These are phyloP conservation scores for Poeciliopsis presidionis DNA, from an alignment of 2,797 vertebrate genomes.

Conservation along the genomic window DNA sequence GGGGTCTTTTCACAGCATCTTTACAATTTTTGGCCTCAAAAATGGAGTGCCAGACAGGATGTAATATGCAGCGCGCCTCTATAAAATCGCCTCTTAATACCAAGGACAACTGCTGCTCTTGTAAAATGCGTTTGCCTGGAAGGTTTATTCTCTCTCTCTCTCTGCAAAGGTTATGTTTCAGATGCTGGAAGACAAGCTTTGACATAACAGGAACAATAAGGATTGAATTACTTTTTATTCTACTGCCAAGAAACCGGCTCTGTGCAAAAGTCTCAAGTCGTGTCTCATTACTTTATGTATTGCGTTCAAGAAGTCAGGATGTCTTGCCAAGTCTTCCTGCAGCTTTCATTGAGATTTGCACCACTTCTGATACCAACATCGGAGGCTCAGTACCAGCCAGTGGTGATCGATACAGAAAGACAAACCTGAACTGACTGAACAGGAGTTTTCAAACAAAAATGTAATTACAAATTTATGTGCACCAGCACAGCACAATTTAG, in stretches of 20 bases:
- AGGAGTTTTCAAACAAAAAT: no score
- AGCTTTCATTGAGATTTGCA: not conserved
- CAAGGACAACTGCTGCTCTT: constrained; percentile 41
- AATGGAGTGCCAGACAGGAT: constrained; percentile 16
- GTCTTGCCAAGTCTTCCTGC: not conserved
- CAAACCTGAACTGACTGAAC: no score
- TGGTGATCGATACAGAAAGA: no score
- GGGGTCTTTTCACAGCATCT: constrained; percentile 21
- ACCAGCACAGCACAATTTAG: no score
- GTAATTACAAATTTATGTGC: no score
- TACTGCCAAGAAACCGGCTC: constrained; percentile 1
- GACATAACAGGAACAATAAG: not conserved
- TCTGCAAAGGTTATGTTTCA: constrained; percentile 5
- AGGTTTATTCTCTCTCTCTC: not conserved
- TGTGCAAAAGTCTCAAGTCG: not conserved
- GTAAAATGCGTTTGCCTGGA: constrained; percentile 1
- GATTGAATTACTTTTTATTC: not conserved
- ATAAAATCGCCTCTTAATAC: constrained; percentile 36
- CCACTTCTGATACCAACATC: no score
- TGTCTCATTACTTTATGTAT: not conserved
- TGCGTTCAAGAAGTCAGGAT: not conserved
- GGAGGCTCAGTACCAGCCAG: no score
- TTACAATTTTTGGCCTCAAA: constrained; percentile 23
- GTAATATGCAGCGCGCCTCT: constrained; percentile 19
- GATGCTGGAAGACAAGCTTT: not conserved